A percentile compares a stretch with the other conserved stretches of the same genome.
phyloP scores from a whole-genome alignment of 2,888 invertebrate genomes.

The Nemotelus nigrinus region DNA sequence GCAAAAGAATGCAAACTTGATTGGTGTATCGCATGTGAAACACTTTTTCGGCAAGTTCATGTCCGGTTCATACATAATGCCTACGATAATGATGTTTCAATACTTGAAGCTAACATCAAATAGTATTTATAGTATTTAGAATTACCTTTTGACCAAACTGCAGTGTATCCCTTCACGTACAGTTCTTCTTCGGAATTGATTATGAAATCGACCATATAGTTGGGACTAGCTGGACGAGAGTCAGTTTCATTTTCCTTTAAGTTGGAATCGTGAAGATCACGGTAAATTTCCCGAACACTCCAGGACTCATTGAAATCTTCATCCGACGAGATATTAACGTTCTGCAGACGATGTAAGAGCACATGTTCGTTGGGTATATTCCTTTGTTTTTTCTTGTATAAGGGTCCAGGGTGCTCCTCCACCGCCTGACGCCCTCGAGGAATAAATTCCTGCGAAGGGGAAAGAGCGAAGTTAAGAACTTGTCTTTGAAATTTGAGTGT shows the following conservation, averaged over 20 bases:
- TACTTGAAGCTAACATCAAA: neutral
- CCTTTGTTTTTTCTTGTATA: constrained; percentile 66
- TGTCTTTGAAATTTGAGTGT: neutral
- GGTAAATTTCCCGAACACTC: constrained; percentile 69
- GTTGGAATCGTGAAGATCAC: constrained; percentile 62
- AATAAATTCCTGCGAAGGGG: constrained; percentile 78
- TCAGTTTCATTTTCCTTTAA: constrained; percentile 39
- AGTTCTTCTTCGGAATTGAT: constrained; percentile 83
- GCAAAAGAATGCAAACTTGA: constrained; percentile 83
- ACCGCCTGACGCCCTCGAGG: constrained; percentile 87
- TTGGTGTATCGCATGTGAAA: constrained; percentile 84
- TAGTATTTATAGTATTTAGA: neutral
- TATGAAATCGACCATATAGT: constrained; percentile 61
- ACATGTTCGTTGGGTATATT: constrained; percentile 70
- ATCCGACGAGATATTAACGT: constrained; percentile 78
- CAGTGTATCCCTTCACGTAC: constrained; percentile 85
- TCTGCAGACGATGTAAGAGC: constrained; percentile 76
- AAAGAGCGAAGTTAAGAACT: neutral
- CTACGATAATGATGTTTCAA: constrained; percentile 46
- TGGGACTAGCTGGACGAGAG: constrained; percentile 48
- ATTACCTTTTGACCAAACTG: constrained; percentile 79
- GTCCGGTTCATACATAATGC: constrained; percentile 47
- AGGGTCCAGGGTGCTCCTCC: constrained; percentile 78
- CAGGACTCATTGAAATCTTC: constrained; percentile 67
- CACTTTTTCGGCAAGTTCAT: constrained; percentile 65